A percentile compares a stretch with the other conserved stretches of the same genome.
Evolutionary conservation across 2,113 vertebrate genomes (phyloP).

Genomic region (Steatornis caripensis): DNA sequence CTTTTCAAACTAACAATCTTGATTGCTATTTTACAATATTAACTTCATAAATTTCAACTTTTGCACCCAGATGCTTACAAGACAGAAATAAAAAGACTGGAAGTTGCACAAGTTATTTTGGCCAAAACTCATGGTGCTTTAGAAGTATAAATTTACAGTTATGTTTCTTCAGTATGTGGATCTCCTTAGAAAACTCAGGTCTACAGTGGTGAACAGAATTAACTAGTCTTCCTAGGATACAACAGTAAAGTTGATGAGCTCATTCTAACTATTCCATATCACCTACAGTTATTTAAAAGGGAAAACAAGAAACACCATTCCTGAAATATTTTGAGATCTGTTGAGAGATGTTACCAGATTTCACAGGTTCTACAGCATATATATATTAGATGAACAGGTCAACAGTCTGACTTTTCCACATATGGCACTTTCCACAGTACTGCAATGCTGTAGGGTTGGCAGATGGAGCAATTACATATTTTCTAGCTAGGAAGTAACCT

Average conservation of each 20-base stretch:
- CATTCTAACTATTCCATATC: neutral
- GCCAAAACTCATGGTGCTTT: neutral
- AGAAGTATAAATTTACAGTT: neutral
- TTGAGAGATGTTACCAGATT: slow-evolving; percentile 7
- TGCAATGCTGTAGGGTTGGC: slow-evolving; percentile 30
- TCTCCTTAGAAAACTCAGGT: neutral
- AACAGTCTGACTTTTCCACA: slow-evolving; percentile 43
- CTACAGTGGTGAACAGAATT: neutral
- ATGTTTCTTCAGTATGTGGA: neutral
- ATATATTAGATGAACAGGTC: slow-evolving; percentile 45
- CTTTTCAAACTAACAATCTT: neutral
- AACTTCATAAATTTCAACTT: neutral
- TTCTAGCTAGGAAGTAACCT: slow-evolving; percentile 47
- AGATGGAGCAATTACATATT: slow-evolving; percentile 64
- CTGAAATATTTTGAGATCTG: neutral
- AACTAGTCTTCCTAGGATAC: neutral
- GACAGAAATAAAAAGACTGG: neutral
- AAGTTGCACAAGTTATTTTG: neutral
- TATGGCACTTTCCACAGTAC: slow-evolving; percentile 50
- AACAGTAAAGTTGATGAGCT: neutral
- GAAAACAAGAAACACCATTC: neutral
- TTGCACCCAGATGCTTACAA: neutral
- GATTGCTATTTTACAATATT: neutral
- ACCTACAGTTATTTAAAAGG: neutral
- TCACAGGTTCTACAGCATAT: neutral